A percentile compares a stretch with the other conserved stretches of the same genome.
These are phyloP conservation scores for Vicugna pacos DNA, from an alignment of 2,113 vertebrate species.

Conservation along the genomic window DNA sequence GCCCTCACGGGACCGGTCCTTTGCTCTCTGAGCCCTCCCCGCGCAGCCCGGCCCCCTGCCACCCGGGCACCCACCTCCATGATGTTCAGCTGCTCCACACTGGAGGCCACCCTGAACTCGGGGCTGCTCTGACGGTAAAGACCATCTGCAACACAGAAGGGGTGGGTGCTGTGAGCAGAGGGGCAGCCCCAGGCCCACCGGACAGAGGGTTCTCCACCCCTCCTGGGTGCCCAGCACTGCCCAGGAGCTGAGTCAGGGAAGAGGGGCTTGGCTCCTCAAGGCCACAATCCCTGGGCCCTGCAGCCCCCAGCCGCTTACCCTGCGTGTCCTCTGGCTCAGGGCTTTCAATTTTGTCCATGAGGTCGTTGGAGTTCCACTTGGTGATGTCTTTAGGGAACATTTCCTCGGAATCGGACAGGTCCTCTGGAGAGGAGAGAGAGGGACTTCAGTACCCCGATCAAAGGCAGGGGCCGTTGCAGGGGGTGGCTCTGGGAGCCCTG, in stretches of 20 bases:
- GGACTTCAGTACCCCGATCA: neutral
- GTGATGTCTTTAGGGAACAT: slow-evolving; percentile 94
- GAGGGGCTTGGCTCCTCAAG: neutral
- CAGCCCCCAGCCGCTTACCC: neutral
- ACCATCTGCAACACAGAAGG: slow-evolving; percentile 55
- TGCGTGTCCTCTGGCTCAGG: slow-evolving; percentile 89
- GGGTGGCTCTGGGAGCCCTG: neutral
- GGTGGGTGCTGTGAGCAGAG: accelerated
- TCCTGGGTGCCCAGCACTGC: neutral
- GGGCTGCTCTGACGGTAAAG: slow-evolving; percentile 31
- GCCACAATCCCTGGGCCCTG: accelerated
- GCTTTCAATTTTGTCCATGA: slow-evolving; percentile 97
- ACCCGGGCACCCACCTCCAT: slow-evolving; percentile 62
- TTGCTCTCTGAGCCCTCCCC: accelerated
- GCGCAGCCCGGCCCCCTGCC: neutral
- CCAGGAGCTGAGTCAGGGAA: neutral
- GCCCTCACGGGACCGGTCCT: accelerated
- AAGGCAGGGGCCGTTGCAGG: neutral
- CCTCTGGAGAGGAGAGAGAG: slow-evolving; percentile 87
- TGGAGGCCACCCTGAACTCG: slow-evolving; percentile 76
- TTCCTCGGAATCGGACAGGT: slow-evolving; percentile 94
- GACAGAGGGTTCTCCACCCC: neutral
- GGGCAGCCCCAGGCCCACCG: neutral
- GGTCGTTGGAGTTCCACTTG: slow-evolving; percentile 97
- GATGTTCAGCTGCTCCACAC: slow-evolving; percentile 78